Evolutionary conservation across 2,888 invertebrate genomes (phyloP).

Genomic region (Ophioninae sp.): DNA sequence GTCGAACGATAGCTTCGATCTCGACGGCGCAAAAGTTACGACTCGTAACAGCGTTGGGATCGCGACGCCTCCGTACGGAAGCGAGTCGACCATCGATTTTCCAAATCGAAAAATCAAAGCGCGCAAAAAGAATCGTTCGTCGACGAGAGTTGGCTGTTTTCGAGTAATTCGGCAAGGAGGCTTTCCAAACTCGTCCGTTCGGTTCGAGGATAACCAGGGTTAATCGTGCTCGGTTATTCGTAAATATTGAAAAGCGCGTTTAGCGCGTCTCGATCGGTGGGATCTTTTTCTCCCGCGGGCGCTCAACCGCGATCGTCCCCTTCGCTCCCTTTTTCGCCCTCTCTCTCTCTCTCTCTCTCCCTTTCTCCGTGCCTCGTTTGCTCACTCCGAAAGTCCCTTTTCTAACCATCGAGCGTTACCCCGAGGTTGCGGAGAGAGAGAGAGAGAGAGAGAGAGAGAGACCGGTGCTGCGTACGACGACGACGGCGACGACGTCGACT

Average conservation of each 20-base stretch:
- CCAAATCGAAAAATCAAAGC: neutral
- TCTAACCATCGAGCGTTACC: conserved; percentile 54
- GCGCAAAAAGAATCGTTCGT: neutral
- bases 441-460: neutral
- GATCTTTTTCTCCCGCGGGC: conserved; percentile 5
- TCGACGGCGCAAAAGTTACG: no score
- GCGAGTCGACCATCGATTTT: neutral
- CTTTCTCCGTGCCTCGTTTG: conserved; percentile 26
- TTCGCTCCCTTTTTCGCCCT: conserved; percentile 4
- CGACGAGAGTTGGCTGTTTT: conserved; percentile 19
- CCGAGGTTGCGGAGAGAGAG: conserved; percentile 7
- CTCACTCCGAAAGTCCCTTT: conserved; percentile 31
- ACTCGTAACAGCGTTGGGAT: no score
- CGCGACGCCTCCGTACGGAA: neutral
- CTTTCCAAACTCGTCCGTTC: conserved; percentile 33
- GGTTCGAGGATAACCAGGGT: conserved; percentile 55
- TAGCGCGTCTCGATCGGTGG: conserved; percentile 53
- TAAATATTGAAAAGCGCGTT: conserved; percentile 73
- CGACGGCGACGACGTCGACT: conserved; percentile 52
- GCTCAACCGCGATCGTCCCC: conserved; percentile 23
- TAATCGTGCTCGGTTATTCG: conserved; percentile 73
- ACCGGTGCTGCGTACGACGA: conserved; percentile 31
- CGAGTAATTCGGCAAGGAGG: conserved; percentile 32
- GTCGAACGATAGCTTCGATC: no score
- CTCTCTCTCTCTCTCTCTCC: conserved; percentile 26